Evolutionary conservation across 2,888 invertebrate species (phyloP).

Genomic region (Timema podura): DNA sequence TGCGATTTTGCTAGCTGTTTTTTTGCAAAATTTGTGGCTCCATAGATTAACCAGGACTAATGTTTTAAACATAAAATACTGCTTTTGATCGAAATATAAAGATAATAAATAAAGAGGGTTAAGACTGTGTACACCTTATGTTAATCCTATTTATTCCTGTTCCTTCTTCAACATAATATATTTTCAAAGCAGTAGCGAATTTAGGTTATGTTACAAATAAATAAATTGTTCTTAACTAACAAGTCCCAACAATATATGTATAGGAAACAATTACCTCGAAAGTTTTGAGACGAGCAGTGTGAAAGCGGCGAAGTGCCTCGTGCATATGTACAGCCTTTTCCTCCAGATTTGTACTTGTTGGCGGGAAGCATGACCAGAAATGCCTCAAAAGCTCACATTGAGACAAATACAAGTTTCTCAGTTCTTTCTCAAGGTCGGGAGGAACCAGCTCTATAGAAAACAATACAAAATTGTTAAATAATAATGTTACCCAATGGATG

Average conservation of each 20-base stretch:
- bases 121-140: too few species aligned
- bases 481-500: too few species aligned
- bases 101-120: too few species aligned
- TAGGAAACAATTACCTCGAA: slow-evolving; percentile 64
- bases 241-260: slow-evolving; percentile 17
- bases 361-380: slow-evolving; percentile 92
- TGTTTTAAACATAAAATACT: too few species aligned
- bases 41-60: too few species aligned
- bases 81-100: too few species aligned
- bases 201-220: background rate
- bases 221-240: background rate
- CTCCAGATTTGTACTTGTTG: slow-evolving; percentile 67
- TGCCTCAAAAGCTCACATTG: slow-evolving; percentile 86
- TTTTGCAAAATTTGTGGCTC: too few species aligned
- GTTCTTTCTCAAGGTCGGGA: slow-evolving; percentile 74
- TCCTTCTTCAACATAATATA: background rate
- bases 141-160: background rate
- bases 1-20: too few species aligned
- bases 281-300: slow-evolving; percentile 77
- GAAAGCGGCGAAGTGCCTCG: slow-evolving; percentile 82
- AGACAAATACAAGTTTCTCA: slow-evolving; percentile 80
- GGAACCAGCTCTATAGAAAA: slow-evolving; percentile 72
- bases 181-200: background rate
- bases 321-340: slow-evolving; percentile 83
- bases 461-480: too few species aligned